Percentiles rank a stretch among this genome's conserved stretches.
Conservation (phyloP, 2,888 invertebrate genomes). For the Chrysolina americana region DNA sequence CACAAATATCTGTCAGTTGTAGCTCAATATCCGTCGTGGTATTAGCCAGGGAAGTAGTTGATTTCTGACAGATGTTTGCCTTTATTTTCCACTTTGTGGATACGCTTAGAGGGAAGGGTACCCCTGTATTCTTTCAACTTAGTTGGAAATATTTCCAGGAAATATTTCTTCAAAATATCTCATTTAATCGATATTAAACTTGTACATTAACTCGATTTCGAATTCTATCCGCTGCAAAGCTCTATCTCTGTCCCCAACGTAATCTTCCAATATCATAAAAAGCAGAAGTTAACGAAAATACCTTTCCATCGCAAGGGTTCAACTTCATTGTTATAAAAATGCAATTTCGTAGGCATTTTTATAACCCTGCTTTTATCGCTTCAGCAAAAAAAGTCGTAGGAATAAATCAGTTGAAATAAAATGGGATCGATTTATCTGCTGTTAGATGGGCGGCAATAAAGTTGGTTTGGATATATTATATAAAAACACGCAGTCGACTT, state of each 20-base stretch:
- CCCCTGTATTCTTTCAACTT: too few species aligned
- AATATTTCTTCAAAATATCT: too few species aligned
- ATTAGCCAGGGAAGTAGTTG: too few species aligned
- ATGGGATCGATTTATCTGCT: conserved; percentile 20
- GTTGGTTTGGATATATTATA: not conserved
- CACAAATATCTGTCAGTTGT: too few species aligned
- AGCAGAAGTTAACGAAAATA: conserved; percentile 6
- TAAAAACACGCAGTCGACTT: not conserved
- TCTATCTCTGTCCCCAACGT: not conserved
- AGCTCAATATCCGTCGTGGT: too few species aligned
- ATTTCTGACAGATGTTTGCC: too few species aligned
- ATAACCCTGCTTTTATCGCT: conserved; percentile 3
- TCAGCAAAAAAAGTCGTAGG: not conserved
- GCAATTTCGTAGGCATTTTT: conserved; percentile 12
- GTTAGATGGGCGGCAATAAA: not conserved
- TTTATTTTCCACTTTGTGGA: too few species aligned
- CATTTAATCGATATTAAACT: not conserved
- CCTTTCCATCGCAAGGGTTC: not conserved
- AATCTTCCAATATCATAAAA: conserved; percentile 8
- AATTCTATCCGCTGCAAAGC: not conserved
- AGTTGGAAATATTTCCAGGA: too few species aligned
- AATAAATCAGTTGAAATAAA: conserved; percentile 21
- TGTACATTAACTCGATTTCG: not conserved
- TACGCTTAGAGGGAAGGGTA: too few species aligned
- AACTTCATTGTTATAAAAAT: conserved; percentile 19